These are phyloP conservation scores for Serrognathus titanus DNA, from an alignment of 2,888 invertebrate species.

Conservation along the genomic window DNA sequence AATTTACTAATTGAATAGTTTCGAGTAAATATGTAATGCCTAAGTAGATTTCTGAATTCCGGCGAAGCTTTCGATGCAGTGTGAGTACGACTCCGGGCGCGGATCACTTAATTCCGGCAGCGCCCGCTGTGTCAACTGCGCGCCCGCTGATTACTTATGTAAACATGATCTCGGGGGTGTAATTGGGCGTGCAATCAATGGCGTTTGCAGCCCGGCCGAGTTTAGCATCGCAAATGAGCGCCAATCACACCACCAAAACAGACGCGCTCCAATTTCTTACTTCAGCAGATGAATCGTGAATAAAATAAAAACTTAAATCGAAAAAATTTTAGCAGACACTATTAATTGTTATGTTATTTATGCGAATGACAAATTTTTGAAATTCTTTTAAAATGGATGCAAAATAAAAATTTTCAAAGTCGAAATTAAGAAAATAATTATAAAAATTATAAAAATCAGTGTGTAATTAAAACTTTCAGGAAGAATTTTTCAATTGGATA, in stretches of 20 bases:
- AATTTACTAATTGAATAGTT: not conserved
- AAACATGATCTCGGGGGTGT: constrained; percentile 52
- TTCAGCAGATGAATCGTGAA: too few species aligned
- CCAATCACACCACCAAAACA: constrained; percentile 28
- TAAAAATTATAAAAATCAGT: too few species aligned
- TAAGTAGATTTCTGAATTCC: not conserved
- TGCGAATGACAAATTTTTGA: too few species aligned
- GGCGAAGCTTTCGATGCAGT: constrained; percentile 11
- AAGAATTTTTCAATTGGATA: too few species aligned
- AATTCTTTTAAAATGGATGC: too few species aligned
- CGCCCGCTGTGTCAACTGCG: constrained; percentile 45
- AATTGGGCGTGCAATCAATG: constrained; percentile 52
- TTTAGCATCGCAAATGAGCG: constrained; percentile 46
- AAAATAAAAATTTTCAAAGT: too few species aligned
- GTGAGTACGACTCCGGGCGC: constrained; percentile 29
- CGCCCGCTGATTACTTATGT: constrained; percentile 50
- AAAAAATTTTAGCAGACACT: too few species aligned
- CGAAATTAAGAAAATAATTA: too few species aligned
- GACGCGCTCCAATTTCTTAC: not conserved
- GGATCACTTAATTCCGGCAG: constrained; percentile 50
- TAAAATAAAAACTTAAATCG: too few species aligned
- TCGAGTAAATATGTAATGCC: not conserved
- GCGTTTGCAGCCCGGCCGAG: constrained; percentile 45
- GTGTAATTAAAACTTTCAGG: too few species aligned
- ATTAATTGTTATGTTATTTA: too few species aligned